Conservation (phyloP, 53 echinoderm and acorn worm species). For the Patiria pectinifera region DNA sequence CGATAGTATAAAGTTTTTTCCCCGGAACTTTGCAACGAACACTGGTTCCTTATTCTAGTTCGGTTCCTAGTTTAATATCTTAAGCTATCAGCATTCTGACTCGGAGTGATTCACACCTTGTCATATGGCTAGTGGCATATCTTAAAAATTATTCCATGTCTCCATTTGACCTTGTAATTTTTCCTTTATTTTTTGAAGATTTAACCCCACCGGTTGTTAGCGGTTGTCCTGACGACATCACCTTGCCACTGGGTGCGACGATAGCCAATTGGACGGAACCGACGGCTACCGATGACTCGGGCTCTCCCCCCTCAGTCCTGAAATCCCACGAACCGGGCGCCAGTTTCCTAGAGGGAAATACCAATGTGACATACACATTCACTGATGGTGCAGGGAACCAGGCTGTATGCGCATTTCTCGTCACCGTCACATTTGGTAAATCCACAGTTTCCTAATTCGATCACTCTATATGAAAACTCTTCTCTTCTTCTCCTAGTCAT, state of each 20-base stretch:
- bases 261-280: constrained; percentile 63
- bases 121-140: too few relatives aligned
- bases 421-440: constrained; percentile 1
- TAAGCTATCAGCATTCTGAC: too few relatives aligned
- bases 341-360: constrained; percentile 51
- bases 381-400: constrained; percentile 62
- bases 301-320: constrained; percentile 7
- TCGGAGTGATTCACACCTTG: too few relatives aligned
- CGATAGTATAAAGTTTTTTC: too few relatives aligned
- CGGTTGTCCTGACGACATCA: constrained; percentile 27
- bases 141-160: too few relatives aligned
- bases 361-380: constrained; percentile 67
- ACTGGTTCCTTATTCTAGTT: too few relatives aligned
- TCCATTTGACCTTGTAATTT: neutral
- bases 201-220: neutral
- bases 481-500: too few relatives aligned
- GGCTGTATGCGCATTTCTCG: constrained; percentile 28
- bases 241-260: neutral
- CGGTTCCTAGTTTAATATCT: too few relatives aligned
- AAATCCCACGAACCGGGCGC: constrained; percentile 43
- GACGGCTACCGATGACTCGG: constrained; percentile 61
- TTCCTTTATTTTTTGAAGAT: neutral
- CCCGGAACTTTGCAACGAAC: too few relatives aligned
- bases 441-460: neutral
- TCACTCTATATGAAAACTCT: too few relatives aligned